phyloP scores from a whole-genome alignment of 2,888 invertebrate genomes.

The Baronia brevicornis region DNA sequence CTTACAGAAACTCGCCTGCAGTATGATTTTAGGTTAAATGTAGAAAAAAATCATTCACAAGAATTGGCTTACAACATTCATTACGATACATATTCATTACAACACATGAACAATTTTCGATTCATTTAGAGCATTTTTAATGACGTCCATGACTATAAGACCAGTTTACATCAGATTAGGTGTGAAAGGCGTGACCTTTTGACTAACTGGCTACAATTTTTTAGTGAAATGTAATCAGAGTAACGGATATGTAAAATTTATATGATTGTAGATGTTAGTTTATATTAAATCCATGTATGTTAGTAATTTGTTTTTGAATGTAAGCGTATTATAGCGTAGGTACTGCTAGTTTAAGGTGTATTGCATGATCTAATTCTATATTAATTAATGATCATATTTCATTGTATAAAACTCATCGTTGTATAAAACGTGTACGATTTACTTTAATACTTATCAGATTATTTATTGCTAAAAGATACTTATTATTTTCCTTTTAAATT shows the following conservation, averaged over 20 bases:
- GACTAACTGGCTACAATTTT: conserved; percentile 31
- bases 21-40: no score
- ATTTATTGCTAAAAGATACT: conserved; percentile 15
- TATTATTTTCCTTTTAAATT: conserved; percentile 27
- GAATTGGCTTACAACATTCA: no score
- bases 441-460: no score
- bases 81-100: no score
- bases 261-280: conserved; percentile 25
- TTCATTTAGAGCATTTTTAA: conserved; percentile 10
- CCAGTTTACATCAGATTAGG: conserved; percentile 31
- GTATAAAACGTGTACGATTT: no score
- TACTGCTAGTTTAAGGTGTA: conserved; percentile 24
- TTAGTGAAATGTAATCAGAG: conserved; percentile 33
- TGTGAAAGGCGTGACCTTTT: conserved; percentile 47
- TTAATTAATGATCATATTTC: conserved; percentile 25
- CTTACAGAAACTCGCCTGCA: no score
- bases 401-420: no score
- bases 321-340: no score
- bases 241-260: conserved; percentile 26
- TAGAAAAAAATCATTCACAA: no score
- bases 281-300: conserved; percentile 18
- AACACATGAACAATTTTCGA: no score
- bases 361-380: conserved; percentile 26
- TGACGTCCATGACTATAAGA: conserved; percentile 16
- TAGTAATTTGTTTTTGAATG: conserved; percentile 32